Percentiles rank a stretch among this genome's conserved stretches.
phyloP scores from a whole-genome alignment of 2,888 invertebrate species.

The Drosophila infuscata region DNA sequence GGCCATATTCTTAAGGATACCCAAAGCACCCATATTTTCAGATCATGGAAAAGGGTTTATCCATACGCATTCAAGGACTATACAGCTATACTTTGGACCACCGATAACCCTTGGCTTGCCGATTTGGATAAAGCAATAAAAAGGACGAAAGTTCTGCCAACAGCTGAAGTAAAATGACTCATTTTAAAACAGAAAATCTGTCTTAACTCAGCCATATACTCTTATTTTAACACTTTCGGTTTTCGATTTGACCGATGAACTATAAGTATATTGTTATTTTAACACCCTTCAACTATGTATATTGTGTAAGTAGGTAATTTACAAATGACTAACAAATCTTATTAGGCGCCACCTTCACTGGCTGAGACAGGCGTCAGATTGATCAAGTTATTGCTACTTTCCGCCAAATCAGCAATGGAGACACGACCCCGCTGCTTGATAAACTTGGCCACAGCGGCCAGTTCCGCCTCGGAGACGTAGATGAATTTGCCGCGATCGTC shows the following conservation, averaged over 20 bases:
- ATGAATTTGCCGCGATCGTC: conserved; percentile 99
- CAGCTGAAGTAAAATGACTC: background rate
- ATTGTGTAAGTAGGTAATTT: conserved; percentile 36
- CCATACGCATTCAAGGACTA: background rate
- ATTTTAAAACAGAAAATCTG: background rate
- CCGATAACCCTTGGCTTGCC: background rate
- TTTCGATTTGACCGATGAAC: conserved; percentile 18
- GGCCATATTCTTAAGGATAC: too few species aligned
- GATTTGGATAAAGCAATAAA: background rate
- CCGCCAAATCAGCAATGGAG: conserved; percentile 96
- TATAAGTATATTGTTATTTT: conserved; percentile 38
- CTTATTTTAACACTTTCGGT: background rate
- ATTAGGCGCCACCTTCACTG: conserved; percentile 43
- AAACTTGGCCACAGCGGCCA: conserved; percentile 97
- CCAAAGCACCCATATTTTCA: too few species aligned
- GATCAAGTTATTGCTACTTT: conserved; percentile 96
- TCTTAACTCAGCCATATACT: background rate
- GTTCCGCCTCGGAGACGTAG: conserved; percentile 96
- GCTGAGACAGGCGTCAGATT: conserved; percentile 88
- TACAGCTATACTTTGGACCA: background rate
- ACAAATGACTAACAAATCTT: conserved; percentile 53
- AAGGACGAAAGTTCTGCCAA: background rate
- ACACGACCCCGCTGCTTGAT: conserved; percentile 97
- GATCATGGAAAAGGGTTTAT: background rate
- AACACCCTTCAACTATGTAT: conserved; percentile 53